Percentiles rank a stretch among this genome's conserved stretches.
These are phyloP conservation scores for Champsocephalus esox DNA, from an alignment of 2,797 vertebrate species.

Conservation along the genomic window DNA sequence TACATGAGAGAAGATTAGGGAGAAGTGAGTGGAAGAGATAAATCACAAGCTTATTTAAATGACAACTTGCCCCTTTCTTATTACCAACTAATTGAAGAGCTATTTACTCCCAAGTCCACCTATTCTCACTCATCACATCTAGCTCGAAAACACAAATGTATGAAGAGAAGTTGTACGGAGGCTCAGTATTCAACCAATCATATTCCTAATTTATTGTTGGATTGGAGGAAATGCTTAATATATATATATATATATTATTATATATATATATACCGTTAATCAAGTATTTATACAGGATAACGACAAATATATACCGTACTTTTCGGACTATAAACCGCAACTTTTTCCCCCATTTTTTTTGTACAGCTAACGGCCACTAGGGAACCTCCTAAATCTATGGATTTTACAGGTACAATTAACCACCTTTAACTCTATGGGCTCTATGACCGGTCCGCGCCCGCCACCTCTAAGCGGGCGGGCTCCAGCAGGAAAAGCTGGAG, in stretches of 20 bases:
- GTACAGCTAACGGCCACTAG: no score
- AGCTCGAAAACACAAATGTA: background rate
- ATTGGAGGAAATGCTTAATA: background rate
- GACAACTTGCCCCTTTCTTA: background rate
- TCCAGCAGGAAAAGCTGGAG: no score
- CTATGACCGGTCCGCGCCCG: no score
- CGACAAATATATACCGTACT: background rate
- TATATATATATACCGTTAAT: no score
- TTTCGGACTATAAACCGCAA: no score
- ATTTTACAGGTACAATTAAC: no score
- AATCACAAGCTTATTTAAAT: constrained; percentile 29
- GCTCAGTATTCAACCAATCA: background rate
- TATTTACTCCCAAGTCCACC: background rate
- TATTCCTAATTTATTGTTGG: background rate
- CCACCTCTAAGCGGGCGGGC: no score
- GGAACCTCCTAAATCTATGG: no score
- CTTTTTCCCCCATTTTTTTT: no score
- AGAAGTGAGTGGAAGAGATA: constrained; percentile 5
- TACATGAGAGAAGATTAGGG: background rate
- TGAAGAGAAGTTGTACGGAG: background rate
- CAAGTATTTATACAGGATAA: no score
- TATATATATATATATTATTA: background rate
- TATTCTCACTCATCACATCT: background rate
- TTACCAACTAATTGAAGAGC: background rate
- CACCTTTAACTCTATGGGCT: no score